phyloP scores from a whole-genome alignment of 2,888 invertebrate genomes.

The Melieria picta region DNA sequence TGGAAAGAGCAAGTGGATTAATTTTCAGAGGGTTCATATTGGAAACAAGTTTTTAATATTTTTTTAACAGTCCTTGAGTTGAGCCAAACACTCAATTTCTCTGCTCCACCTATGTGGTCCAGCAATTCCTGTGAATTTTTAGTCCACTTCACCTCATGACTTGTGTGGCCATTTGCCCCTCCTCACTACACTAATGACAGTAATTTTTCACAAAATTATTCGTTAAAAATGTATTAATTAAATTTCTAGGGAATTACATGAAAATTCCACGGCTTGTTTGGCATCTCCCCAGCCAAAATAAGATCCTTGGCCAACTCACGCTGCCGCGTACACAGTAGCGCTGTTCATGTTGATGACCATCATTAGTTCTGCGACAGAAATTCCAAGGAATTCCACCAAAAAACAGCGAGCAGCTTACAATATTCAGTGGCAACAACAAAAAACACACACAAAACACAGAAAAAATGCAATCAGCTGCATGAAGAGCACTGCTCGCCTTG shows the following conservation, averaged over 20 bases:
- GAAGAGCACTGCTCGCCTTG: background rate
- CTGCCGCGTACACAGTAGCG: conserved; percentile 24
- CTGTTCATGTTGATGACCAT: conserved; percentile 31
- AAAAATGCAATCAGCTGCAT: background rate
- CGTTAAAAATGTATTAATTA: conserved; percentile 17
- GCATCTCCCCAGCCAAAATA: no score
- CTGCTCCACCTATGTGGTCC: no score
- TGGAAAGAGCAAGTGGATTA: no score
- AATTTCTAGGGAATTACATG: conserved; percentile 20
- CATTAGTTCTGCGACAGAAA: conserved; percentile 59
- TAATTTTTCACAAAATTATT: conserved; percentile 31
- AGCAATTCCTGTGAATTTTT: no score
- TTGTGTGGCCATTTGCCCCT: no score
- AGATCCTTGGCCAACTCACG: background rate
- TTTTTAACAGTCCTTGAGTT: no score
- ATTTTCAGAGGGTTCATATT: no score
- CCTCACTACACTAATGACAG: conserved; percentile 16
- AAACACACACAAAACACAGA: background rate
- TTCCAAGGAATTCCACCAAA: conserved; percentile 52
- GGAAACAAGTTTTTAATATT: no score
- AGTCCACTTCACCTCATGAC: no score
- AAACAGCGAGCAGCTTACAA: conserved; percentile 17
- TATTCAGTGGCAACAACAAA: background rate
- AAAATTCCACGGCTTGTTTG: no score
- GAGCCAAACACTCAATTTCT: no score